These are phyloP conservation scores for Pygoscelis antarcticus DNA, from an alignment of 2,113 vertebrate species.

Conservation along the genomic window DNA sequence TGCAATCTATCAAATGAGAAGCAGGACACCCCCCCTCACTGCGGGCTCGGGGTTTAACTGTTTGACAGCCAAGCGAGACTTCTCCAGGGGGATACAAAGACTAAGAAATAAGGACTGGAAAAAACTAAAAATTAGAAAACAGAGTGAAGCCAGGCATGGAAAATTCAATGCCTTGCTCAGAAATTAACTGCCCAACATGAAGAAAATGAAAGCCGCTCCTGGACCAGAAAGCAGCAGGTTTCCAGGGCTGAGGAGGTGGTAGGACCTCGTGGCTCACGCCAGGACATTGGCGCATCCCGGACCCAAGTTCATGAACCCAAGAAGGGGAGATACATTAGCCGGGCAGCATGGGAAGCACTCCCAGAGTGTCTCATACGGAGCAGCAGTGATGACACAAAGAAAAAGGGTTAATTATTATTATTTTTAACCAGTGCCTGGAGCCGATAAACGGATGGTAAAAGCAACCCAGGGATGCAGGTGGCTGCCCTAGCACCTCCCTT, in stretches of 20 bases:
- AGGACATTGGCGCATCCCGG: neutral
- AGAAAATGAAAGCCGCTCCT: neutral
- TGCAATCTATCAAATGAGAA: neutral
- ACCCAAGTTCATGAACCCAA: neutral
- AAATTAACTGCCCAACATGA: neutral
- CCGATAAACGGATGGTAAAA: neutral
- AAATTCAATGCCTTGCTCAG: neutral
- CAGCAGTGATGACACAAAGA: neutral
- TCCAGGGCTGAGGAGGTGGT: neutral
- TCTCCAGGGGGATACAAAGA: neutral
- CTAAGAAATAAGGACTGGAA: neutral
- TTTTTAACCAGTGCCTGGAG: neutral
- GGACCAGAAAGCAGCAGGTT: neutral
- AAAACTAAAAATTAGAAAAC: neutral
- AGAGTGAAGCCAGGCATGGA: neutral
- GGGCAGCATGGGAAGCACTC: neutral
- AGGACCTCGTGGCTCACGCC: fast-evolving
- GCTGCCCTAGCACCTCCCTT: neutral
- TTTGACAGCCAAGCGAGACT: neutral
- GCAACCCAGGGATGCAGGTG: neutral
- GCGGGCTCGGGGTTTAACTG: neutral
- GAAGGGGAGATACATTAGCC: neutral
- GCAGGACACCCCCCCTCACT: neutral
- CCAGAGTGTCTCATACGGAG: neutral
- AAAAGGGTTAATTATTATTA: neutral